Evolutionary conservation across 2,888 invertebrate genomes (phyloP).

Genomic region (Platerodrilus igneus): DNA sequence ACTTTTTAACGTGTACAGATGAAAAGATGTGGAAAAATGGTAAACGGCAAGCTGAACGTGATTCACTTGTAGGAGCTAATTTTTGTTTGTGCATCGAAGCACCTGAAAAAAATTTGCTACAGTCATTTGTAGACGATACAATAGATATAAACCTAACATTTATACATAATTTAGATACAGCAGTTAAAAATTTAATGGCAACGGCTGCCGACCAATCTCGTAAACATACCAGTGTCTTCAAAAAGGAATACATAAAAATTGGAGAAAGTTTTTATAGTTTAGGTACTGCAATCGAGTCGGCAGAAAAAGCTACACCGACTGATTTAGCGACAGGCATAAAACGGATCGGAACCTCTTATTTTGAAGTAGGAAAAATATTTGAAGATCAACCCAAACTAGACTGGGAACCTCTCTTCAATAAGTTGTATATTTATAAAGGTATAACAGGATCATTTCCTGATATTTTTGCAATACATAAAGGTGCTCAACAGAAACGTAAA

Average conservation of each 20-base stretch:
- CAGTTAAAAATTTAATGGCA: conserved; percentile 76
- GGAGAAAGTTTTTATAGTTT: conserved; percentile 82
- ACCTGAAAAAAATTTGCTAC: conserved; percentile 72
- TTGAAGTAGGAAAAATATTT: conserved; percentile 82
- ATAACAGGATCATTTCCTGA: conserved; percentile 88
- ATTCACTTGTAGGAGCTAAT: conserved; percentile 83
- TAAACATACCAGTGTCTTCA: conserved; percentile 78
- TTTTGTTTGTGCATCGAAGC: conserved; percentile 87
- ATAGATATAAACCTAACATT: conserved; percentile 81
- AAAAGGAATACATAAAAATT: conserved; percentile 85
- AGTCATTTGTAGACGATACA: conserved; percentile 72
- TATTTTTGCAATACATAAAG: conserved; percentile 83
- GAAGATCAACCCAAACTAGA: conserved; percentile 87
- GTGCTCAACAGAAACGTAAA: conserved; percentile 80
- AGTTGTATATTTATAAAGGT: conserved; percentile 91
- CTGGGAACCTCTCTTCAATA: conserved; percentile 87
- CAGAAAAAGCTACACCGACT: conserved; percentile 63
- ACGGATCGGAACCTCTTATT: conserved; percentile 83
- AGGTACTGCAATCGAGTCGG: conserved; percentile 77
- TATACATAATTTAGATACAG: conserved; percentile 79
- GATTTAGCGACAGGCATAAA: conserved; percentile 71
- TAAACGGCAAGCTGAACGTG: conserved; percentile 91
- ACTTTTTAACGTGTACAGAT: conserved; percentile 95
- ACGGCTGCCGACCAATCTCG: conserved; percentile 83
- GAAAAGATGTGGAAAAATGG: conserved; percentile 97